Base-by-base conservation (phyloP, 53 echinoderm and acorn worm species). In the Mesocentrotus franciscanus region DNA sequence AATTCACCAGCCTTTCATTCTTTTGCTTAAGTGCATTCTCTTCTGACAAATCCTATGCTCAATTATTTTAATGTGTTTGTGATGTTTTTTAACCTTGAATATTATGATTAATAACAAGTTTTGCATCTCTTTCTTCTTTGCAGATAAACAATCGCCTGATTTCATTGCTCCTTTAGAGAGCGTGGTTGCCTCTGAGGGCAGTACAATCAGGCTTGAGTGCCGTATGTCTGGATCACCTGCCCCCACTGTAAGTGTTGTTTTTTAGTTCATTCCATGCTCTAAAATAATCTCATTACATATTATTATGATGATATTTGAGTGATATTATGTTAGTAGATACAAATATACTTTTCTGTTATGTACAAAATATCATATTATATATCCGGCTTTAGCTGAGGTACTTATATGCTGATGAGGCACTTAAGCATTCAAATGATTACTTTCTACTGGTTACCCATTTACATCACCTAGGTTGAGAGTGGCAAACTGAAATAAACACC, bases 81-180 rank as follows among this genome's bases (percentile, higher is more conserved):
- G 74, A 30, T 74, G 1, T 12, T 30, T 72, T 30, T 32, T 74
- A 32, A 30, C 12, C 32, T 74, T 74, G 74, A 32, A 74, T 12
- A 32, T 71, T 18, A 14, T 62, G 17, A 18, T 62, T 9, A 16
- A 62, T 62, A 7, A 62, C 62, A 16, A 14, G 18, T 62, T 18
- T 62, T 1, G 7, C 18, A 62, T 62, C 18, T 71, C 71, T 71
- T 71, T 9, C n/a, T n/a, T 0, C 29, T 74, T 74, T 74, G 89
- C 96, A 98, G 98, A 98, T 79, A 98, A 97, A 95, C 85, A 96
- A 90, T 95, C 97, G 16, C 98, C 98, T 60, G 97, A 97, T 90
- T 97, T 98, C 92, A 92, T 95, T 62, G 89, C 96, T 61, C 98
- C 98, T 9, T 96, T 98, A 16, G 97, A 98, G 96, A 97, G 96